Percentiles rank a stretch among this genome's conserved stretches.
phyloP scores from a whole-genome alignment of 2,797 vertebrate species.

The Cryptoblepharus egeriae region DNA sequence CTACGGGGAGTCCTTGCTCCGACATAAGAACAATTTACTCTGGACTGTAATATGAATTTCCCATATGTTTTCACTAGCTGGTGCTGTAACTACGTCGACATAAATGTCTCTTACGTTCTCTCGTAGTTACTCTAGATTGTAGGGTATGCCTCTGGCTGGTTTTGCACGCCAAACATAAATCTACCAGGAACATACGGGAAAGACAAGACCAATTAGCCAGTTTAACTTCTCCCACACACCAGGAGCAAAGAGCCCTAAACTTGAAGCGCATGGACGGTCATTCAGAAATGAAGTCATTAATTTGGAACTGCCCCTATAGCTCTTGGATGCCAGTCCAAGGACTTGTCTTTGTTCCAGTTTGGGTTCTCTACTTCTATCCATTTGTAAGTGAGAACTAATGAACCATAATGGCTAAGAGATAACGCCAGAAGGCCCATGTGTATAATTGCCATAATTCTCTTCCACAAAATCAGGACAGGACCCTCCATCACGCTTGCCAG shows the following conservation, averaged over 20 bases:
- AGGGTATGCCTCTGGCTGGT: conserved; percentile 8
- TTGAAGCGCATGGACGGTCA: conserved; percentile 1
- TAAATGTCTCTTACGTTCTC: too few relatives aligned
- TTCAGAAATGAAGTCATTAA: not conserved
- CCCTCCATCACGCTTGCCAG: too few relatives aligned
- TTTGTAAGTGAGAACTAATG: not conserved
- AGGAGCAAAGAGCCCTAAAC: not conserved
- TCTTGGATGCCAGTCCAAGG: not conserved
- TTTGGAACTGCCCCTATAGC: not conserved
- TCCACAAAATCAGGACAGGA: too few relatives aligned
- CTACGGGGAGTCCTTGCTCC: too few relatives aligned
- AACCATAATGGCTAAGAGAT: not conserved
- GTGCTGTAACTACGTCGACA: too few relatives aligned
- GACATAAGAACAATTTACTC: too few relatives aligned
- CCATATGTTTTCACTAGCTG: too few relatives aligned
- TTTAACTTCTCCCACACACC: conserved; percentile 2
- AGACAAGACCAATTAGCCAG: conserved; percentile 9
- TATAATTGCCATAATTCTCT: too few relatives aligned
- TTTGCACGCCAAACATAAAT: not conserved
- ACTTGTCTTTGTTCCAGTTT: not conserved
- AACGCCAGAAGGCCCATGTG: too few relatives aligned
- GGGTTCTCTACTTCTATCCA: not conserved
- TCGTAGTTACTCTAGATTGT: too few relatives aligned
- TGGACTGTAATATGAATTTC: too few relatives aligned
- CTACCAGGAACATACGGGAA: not conserved